These are phyloP conservation scores for Formica exsecta DNA, from an alignment of 1,140 invertebrate species.

Conservation along the genomic window DNA sequence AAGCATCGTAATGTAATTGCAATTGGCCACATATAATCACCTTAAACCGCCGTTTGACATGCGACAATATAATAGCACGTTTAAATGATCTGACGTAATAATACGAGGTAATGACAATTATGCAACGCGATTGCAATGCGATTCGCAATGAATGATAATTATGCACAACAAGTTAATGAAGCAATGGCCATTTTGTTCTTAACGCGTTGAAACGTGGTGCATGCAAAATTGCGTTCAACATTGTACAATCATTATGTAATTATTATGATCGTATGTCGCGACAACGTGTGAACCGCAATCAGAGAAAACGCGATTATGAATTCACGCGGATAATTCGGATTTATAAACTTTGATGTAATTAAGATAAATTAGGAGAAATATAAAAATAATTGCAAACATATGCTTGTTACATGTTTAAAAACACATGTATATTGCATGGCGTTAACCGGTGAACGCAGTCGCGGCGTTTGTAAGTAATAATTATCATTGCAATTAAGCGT, in stretches of 20 bases:
- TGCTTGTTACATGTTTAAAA: too few species aligned
- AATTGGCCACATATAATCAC: conserved; percentile 41
- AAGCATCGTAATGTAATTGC: conserved; percentile 53
- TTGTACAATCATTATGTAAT: conserved; percentile 19
- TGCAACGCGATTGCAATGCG: background rate
- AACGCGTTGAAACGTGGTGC: background rate
- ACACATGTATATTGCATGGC: background rate
- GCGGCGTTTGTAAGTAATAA: conserved; percentile 50
- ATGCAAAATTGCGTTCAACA: background rate
- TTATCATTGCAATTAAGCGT: conserved; percentile 65
- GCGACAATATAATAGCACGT: conserved; percentile 46
- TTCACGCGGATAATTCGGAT: too few species aligned
- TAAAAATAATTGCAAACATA: too few species aligned
- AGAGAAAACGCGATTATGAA: too few species aligned
- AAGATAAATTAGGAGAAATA: too few species aligned
- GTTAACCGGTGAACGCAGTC: conserved; percentile 20
- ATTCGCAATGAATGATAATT: conserved; percentile 41
- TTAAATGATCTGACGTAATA: conserved; percentile 54
- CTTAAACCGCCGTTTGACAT: conserved; percentile 37
- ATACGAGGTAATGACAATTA: conserved; percentile 53
- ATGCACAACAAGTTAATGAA: conserved; percentile 33
- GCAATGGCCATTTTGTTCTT: conserved; percentile 14
- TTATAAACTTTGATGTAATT: too few species aligned
- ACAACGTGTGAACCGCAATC: too few species aligned
- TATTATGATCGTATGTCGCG: conserved; percentile 11